These are phyloP conservation scores for Metaphire vulgaris DNA, from an alignment of 1,140 invertebrate species.

Conservation along the genomic window DNA sequence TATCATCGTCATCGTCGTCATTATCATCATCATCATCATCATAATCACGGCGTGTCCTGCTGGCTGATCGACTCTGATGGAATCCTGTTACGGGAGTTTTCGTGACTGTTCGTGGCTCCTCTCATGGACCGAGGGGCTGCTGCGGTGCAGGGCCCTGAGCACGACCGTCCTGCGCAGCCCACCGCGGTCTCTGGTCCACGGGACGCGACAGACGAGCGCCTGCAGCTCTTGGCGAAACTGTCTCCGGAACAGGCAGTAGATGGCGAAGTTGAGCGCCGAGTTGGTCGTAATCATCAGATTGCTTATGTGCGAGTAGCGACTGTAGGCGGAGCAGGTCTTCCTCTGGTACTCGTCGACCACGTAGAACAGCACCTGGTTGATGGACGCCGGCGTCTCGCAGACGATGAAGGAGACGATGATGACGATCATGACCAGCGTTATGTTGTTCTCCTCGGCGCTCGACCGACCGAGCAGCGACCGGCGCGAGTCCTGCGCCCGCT, in stretches of 20 bases:
- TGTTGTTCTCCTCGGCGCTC: conserved; percentile 24
- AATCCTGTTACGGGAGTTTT: too few species aligned
- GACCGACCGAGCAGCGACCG: conserved; percentile 8
- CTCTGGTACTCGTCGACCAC: background rate
- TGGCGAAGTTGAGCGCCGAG: conserved; percentile 29
- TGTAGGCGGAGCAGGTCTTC: conserved; percentile 19
- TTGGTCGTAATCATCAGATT: conserved; percentile 27
- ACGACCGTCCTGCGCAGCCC: too few species aligned
- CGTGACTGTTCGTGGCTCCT: too few species aligned
- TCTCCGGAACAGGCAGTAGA: conserved; percentile 27
- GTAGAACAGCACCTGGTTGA: conserved; percentile 21
- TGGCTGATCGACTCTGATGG: too few species aligned
- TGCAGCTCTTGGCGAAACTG: conserved; percentile 27
- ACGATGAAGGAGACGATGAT: too few species aligned
- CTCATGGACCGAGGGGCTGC: too few species aligned
- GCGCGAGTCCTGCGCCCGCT: conserved; percentile 20
- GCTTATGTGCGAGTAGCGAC: conserved; percentile 20
- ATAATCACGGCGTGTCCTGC: too few species aligned
- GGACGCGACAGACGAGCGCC: conserved; percentile 10
- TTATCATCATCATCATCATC: too few species aligned
- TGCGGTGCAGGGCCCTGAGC: too few species aligned
- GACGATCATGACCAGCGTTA: too few species aligned
- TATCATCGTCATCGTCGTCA: too few species aligned
- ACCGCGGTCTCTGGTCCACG: too few species aligned
- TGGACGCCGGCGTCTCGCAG: conserved; percentile 18